A percentile compares a stretch with the other conserved stretches of the same genome.
phyloP scores from a whole-genome alignment of 2,888 invertebrate genomes.

The Aleiodes leptofemur region DNA sequence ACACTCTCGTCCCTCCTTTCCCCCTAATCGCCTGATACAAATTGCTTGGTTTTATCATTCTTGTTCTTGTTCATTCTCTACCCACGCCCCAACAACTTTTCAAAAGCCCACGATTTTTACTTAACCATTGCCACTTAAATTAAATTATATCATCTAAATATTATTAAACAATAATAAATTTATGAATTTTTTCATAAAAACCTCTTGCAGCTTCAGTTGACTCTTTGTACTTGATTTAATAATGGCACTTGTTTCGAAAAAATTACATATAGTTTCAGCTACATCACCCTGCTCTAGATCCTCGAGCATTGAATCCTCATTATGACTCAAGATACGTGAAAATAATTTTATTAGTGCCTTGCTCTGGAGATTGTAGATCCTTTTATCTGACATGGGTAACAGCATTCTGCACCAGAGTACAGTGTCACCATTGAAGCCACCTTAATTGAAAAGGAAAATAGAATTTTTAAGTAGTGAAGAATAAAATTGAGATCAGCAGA shows the following conservation, averaged over 20 bases:
- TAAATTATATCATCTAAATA: not conserved
- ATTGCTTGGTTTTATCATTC: constrained; percentile 5
- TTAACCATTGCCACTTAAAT: constrained; percentile 19
- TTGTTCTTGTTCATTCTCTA: not conserved
- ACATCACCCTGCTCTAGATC: constrained; percentile 94
- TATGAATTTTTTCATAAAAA: constrained; percentile 34
- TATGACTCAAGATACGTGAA: constrained; percentile 84
- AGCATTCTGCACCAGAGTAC: constrained; percentile 88
- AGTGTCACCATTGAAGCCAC: constrained; percentile 86
- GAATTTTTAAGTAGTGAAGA: no score
- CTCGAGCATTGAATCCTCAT: constrained; percentile 88
- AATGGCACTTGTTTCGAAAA: constrained; percentile 82
- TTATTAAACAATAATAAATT: not conserved
- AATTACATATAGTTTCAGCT: constrained; percentile 88
- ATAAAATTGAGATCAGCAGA: no score
- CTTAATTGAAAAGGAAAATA: constrained; percentile 74
- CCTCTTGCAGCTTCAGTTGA: constrained; percentile 83
- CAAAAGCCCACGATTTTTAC: constrained; percentile 6
- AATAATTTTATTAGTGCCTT: constrained; percentile 94
- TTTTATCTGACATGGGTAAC: constrained; percentile 87
- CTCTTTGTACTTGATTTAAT: constrained; percentile 82
- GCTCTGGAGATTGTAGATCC: constrained; percentile 94
- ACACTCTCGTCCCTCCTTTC: constrained; percentile 1
- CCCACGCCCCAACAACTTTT: constrained; percentile 11
- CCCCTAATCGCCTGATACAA: constrained; percentile 17